Conservation (phyloP, 2,113 vertebrate genomes). For the Lepus timidus region DNA sequence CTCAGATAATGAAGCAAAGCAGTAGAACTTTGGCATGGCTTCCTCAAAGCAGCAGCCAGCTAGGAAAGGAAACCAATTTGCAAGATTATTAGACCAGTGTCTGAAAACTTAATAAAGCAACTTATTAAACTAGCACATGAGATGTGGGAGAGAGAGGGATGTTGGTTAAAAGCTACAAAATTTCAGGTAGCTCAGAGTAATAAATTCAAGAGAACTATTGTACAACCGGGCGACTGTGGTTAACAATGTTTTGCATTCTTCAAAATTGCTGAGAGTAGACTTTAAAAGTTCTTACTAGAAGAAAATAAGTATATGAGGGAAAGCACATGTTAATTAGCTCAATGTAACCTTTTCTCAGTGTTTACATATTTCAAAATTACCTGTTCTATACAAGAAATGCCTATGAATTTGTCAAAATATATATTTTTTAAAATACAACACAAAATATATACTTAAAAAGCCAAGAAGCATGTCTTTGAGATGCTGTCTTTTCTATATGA, state of each 20-base stretch:
- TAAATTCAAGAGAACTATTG: not conserved
- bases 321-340: not conserved
- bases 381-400: not conserved
- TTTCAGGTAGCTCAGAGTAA: not conserved
- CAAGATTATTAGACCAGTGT: not conserved
- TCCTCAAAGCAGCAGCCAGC: constrained; percentile 30
- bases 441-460: no score
- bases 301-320: not conserved
- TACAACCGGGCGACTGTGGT: not conserved
- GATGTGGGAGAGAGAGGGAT: not conserved
- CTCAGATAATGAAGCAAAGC: constrained; percentile 64
- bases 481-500: not conserved
- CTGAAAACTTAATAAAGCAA: constrained; percentile 40
- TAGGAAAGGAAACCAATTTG: constrained; percentile 37
- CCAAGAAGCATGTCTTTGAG: not conserved
- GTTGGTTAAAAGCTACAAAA: not conserved
- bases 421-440: no score
- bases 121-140: constrained; percentile 5
- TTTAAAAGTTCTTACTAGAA: not conserved
- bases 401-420: not conserved
- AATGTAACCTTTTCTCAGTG: not conserved
- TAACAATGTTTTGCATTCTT: not conserved
- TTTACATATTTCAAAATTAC: not conserved
- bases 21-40: not conserved
- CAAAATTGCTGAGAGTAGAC: not conserved